Percentiles rank a stretch among this genome's conserved stretches.
phyloP scores from a whole-genome alignment of 2,888 invertebrate genomes.

The Acleris literana region DNA sequence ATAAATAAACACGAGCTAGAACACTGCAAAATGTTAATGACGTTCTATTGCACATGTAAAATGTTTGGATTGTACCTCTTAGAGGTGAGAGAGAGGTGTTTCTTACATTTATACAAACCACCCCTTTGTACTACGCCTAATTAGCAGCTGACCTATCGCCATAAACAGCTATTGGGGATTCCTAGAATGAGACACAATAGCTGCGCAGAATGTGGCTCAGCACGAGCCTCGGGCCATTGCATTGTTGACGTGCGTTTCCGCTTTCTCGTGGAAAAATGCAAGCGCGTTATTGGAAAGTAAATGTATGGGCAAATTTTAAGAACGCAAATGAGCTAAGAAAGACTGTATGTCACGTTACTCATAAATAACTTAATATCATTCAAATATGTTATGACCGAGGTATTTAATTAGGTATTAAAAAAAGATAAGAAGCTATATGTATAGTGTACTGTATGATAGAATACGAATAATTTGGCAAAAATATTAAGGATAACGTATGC shows the following conservation, averaged over 20 bases:
- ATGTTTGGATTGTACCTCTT: too few relatives aligned
- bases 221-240: conserved; percentile 72
- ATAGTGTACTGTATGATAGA: too few relatives aligned
- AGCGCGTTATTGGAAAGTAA: conserved; percentile 77
- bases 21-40: too few relatives aligned
- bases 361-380: too few relatives aligned
- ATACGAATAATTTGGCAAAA: too few relatives aligned
- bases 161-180: conserved; percentile 56
- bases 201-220: conserved; percentile 68
- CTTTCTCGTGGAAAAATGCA: conserved; percentile 82
- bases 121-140: neutral
- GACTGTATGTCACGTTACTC: neutral
- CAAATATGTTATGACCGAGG: too few relatives aligned
- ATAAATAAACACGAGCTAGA: too few relatives aligned
- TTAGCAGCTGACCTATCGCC: conserved; percentile 14
- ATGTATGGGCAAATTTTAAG: conserved; percentile 52
- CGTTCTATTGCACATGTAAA: too few relatives aligned
- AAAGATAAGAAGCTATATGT: too few relatives aligned
- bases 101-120: neutral
- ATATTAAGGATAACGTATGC: too few relatives aligned
- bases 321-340: conserved; percentile 42
- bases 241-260: conserved; percentile 77
- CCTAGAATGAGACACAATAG: conserved; percentile 74
- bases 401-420: too few relatives aligned
- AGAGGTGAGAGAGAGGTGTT: too few relatives aligned